These are phyloP conservation scores for Ciconia stormi DNA, from an alignment of 2,113 vertebrate species.

Conservation along the genomic window DNA sequence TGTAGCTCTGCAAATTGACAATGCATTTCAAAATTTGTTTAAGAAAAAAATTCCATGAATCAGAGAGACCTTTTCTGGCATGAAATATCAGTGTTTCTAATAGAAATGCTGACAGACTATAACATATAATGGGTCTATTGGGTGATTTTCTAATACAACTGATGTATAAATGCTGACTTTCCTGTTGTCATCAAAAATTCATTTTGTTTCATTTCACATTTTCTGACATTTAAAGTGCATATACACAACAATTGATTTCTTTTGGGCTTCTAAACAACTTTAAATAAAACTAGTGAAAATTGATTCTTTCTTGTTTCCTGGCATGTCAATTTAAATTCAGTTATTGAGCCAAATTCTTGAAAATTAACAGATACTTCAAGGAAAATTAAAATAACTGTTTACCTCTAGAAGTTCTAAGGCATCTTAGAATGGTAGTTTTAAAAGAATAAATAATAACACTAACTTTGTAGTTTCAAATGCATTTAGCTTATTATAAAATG, in stretches of 20 bases:
- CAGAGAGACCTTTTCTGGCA: not conserved
- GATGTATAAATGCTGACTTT: not conserved
- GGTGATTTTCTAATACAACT: not conserved
- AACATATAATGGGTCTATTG: not conserved
- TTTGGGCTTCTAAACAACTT: not conserved
- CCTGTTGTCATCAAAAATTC: not conserved
- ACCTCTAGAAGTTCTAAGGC: not conserved
- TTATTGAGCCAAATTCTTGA: not conserved
- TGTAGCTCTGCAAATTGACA: not conserved
- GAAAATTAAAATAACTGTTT: not conserved
- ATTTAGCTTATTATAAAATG: not conserved
- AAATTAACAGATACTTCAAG: not conserved
- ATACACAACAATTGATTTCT: conserved; percentile 15
- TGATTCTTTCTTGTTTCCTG: not conserved
- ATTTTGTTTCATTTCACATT: not conserved
- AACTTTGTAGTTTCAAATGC: not conserved
- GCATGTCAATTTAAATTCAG: not conserved
- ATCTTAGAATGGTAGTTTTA: not conserved
- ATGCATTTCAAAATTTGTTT: not conserved
- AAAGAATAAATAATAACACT: not conserved
- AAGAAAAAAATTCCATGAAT: not conserved
- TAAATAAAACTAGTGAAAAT: conserved; percentile 27
- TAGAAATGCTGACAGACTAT: not conserved
- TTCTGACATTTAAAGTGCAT: conserved; percentile 26
- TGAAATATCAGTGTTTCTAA: not conserved